Evolutionary conservation across 1,140 invertebrate genomes (phyloP).

Genomic region (Drosophila hydei): DNA sequence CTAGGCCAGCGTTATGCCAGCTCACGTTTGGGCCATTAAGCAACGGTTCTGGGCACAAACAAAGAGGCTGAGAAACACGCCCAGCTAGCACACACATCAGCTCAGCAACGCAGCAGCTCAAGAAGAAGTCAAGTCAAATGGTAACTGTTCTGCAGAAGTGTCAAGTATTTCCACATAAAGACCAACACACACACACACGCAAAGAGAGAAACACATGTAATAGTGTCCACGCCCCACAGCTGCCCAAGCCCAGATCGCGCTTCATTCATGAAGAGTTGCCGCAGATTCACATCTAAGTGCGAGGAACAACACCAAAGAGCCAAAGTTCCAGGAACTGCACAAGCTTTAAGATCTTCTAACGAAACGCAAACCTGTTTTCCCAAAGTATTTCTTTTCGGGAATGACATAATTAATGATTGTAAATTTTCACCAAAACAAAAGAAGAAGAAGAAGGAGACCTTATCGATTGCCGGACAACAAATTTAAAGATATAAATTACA

Average conservation of each 20-base stretch:
- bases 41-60: constrained; percentile 15
- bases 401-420: constrained; percentile 72
- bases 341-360: constrained; percentile 50
- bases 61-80: constrained; percentile 2
- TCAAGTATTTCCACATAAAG: constrained; percentile 39
- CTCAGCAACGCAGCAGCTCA: constrained; percentile 22
- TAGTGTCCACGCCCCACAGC: constrained; percentile 1
- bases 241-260: constrained; percentile 14
- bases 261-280: constrained; percentile 65
- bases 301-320: constrained; percentile 30
- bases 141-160: constrained; percentile 47
- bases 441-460: constrained; percentile 40
- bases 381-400: constrained; percentile 1
- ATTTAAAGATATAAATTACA: constrained; percentile 47
- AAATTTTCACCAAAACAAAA: constrained; percentile 63
- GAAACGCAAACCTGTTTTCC: constrained; percentile 53
- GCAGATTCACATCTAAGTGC: constrained; percentile 64
- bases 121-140: constrained; percentile 9
- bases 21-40: constrained; percentile 65
- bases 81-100: not conserved
- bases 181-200: constrained; percentile 10
- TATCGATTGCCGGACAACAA: constrained; percentile 53
- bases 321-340: constrained; percentile 66
- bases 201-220: constrained; percentile 14
- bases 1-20: constrained; percentile 30